Conservation (phyloP, 2,797 vertebrate species). For the Gadopsis bispinosus region DNA sequence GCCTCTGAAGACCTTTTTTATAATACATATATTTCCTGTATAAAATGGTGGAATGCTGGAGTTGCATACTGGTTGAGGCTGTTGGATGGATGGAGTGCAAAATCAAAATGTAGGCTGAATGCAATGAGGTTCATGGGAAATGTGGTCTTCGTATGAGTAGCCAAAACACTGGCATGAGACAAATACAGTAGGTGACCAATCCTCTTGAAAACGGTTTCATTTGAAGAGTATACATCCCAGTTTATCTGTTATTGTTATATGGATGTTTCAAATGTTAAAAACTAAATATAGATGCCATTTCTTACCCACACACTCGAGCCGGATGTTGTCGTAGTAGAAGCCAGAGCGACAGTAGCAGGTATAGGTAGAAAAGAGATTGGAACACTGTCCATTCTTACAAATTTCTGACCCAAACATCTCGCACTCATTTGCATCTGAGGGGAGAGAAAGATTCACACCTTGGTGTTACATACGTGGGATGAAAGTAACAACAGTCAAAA, state of each 20-base stretch:
- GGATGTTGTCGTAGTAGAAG: conserved; percentile 85
- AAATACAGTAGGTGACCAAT: neutral
- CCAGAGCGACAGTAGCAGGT: conserved; percentile 85
- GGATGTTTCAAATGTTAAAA: neutral
- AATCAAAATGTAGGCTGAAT: conserved; percentile 4
- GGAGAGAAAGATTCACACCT: conserved; percentile 31
- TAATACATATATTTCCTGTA: neutral
- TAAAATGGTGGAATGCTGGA: neutral
- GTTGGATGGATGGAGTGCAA: neutral
- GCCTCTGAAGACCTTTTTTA: neutral
- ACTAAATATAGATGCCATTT: neutral
- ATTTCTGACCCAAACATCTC: conserved; percentile 86
- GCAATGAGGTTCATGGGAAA: conserved; percentile 2
- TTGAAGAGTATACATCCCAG: neutral
- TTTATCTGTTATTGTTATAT: neutral
- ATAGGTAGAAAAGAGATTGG: conserved; percentile 79
- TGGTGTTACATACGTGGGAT: conserved; percentile 13
- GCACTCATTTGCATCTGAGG: conserved; percentile 86
- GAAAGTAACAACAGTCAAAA: conserved; percentile 20
- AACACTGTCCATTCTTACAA: conserved; percentile 85
- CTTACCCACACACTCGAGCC: conserved; percentile 86
- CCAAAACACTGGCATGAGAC: neutral
- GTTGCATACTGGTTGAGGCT: neutral
- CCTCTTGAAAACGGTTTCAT: neutral
- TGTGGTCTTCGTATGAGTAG: neutral